Percentiles rank a stretch among this genome's conserved stretches.
phyloP scores from a whole-genome alignment of 2,888 invertebrate genomes.

The Gryllus longicercus region DNA sequence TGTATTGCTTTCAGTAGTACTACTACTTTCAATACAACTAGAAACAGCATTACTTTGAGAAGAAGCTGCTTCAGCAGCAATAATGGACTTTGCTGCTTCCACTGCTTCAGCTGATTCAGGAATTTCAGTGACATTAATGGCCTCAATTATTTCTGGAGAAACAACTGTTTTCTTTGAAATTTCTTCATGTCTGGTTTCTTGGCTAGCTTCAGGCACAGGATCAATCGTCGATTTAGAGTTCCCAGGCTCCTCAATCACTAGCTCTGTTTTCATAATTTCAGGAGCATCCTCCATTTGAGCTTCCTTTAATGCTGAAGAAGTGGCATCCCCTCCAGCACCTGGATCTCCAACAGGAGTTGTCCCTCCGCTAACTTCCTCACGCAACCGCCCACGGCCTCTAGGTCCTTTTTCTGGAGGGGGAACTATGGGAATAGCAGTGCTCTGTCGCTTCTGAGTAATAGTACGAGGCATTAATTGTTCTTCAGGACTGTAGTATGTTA shows the following conservation, averaged over 20 bases:
- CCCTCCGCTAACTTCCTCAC: not conserved
- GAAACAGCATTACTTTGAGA: not conserved
- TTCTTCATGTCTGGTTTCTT: too few species aligned
- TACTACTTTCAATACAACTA: not conserved
- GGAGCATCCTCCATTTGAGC: not conserved
- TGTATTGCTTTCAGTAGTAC: not conserved
- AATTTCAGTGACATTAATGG: not conserved
- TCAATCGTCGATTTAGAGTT: not conserved
- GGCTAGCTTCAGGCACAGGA: not conserved
- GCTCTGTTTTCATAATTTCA: not conserved
- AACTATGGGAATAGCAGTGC: conserved; percentile 43
- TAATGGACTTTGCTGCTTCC: not conserved
- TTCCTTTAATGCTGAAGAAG: not conserved
- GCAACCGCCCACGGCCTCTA: conserved; percentile 27
- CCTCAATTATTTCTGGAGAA: not conserved
- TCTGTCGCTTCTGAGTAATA: conserved; percentile 41
- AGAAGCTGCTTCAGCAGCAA: not conserved
- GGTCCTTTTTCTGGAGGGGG: conserved; percentile 40
- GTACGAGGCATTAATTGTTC: conserved; percentile 40
- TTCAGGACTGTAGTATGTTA: conserved; percentile 43
- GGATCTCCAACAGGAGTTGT: not conserved
- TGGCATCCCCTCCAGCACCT: not conserved
- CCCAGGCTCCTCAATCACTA: not conserved
- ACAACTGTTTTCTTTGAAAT: not conserved
- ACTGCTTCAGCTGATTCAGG: not conserved